Base-by-base conservation (phyloP, 2,797 vertebrate species). In the Prunella strophiata region DNA sequence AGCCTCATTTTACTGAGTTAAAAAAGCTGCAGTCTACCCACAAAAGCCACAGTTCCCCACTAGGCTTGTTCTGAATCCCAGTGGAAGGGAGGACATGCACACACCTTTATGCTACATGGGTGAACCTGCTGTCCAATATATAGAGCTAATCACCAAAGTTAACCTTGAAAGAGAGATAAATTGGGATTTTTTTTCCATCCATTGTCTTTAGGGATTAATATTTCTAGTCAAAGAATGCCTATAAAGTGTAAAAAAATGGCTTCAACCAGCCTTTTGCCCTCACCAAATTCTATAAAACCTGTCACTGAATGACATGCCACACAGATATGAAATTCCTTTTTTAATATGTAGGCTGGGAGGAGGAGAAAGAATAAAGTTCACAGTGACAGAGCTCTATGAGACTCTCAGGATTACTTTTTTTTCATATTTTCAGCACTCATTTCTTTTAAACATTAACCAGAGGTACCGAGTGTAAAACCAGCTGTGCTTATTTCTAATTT, bases 401-500 rank as follows among this genome's bases (percentile, higher is more conserved):
- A 13, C 65, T 77, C 29, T 71, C 36, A 3, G 6, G 85, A 83
- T 80, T 63, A 68, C 38, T 75, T 93, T 85, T 85, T 87, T 52
- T 68, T 88, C 18, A 2, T 85, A 22, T 85, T 95, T 95, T 92
- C 86, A 93, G 45, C 50, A 73, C 61, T 96, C 63, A 50, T 89
- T 94, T 89, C 38, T 92, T 95, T 95, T 91, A 91, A 91, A 91
- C 75, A 83, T 72, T 93, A 74, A 63, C 50, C 81, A 92, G 86
- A 88, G 58, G 27, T 58, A 48, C 0, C 16, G 76, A 90, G 78
- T 75, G 48, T 85, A 93, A 95, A 92, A 94, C 54, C 89, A 96
- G 68, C 89, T 95, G 94, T 94, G 72, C 89, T 91, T 88, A 85
- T 65, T 89, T 84, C 89, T 68, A 34, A 38, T 58, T 57, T 88